Base-by-base conservation (phyloP, 2,888 invertebrate genomes). In the Boloria selene region DNA sequence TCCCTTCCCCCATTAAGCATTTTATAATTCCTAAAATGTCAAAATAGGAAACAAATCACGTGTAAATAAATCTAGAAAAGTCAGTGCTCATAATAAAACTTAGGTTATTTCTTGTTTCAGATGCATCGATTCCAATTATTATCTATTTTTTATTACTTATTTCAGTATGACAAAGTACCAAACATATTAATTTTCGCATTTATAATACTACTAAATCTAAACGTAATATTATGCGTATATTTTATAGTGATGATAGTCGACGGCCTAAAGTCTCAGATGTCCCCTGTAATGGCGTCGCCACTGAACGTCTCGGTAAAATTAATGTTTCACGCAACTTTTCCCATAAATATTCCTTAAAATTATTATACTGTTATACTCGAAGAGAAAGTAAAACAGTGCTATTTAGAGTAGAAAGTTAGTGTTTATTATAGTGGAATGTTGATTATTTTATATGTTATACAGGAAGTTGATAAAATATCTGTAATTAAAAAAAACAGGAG, bases 201-300 rank as follows among this genome's bases (percentile, higher is more conserved):
- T 7, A 38, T 38, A 38, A 38, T 38, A 38, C 10, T 38, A 10
- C 2, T 38, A 50, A 17, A 50, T 38, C 38, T 2, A 56, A 45
- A 45, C 22, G 5, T 13, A 56, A 56, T n/a, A 18, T 13, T 26
- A 45, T n/a, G 13, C 45, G 22, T 45, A 56, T 56, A 56, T 22
- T 56, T 56, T 45, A 38, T 13, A 56, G 56, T 56, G 45, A 45
- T 16, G 56, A 56, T 45, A 45, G 56, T 45, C 56, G 56, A 13
- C 56, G 45, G 56, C 56, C 56, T 38, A 38, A 38, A 38, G 31
- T 38, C 31, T 56, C 56, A 56, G 56, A 45, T 56, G 56, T 56
- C 56, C 56, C 56, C 45, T 22, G 26, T 56, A 56, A 56, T 56
- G 56, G 56, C 56, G 55, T 56, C 55, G 56, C 56, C 56, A 45